Evolutionary conservation across 2,113 vertebrate genomes (phyloP), one percentile per base, ranked within the genome.

Genomic region (Amia ocellicauda): DNA sequence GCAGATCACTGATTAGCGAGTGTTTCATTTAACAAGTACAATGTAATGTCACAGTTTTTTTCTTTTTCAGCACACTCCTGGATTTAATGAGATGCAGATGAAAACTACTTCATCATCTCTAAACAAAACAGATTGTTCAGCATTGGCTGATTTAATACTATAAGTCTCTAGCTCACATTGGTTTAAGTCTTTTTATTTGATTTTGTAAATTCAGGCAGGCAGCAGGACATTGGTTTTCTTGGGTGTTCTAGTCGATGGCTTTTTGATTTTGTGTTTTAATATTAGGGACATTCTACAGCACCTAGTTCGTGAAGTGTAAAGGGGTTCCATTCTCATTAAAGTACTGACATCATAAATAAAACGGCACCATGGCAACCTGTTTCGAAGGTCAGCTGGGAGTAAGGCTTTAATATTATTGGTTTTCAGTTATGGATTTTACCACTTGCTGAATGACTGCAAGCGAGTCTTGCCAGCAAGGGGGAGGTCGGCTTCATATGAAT

Each of bases 331-430:
- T 73, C 78, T 82, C 74, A 83, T 82, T 69, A 77, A 82, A 73
- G 55, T 73, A 58, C 59, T 77, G 77, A 67, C 78, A 83, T 83
- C 79, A 77, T 80, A 73, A 76, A 62, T 69, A 69, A 73, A 69
- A 69, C 69, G 58, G 71, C 69, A 69, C 74, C 74, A 75, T 77
- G 68, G 77, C 74, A 76, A 78, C 73, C 74, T 57, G 43, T 42
- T 58, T 63, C 76, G 73, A 83, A 83, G 81, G 76, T 80, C 80
- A 80, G 70, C 54, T 60, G 24, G 36, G 42, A 22, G 8, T 19
- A 1, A 28, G 53, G 51, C 2, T 36, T 41, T 41, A 22, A 23
- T 41, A 22, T 42, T 59, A 59, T 59, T 42, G 36, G 29, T 42
- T 59, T 59, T 58, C n/a, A 40, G 28, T 58, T 58, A 40, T 17